phyloP scores from a whole-genome alignment of 2,113 vertebrate species.

The Megaceryle maxima region DNA sequence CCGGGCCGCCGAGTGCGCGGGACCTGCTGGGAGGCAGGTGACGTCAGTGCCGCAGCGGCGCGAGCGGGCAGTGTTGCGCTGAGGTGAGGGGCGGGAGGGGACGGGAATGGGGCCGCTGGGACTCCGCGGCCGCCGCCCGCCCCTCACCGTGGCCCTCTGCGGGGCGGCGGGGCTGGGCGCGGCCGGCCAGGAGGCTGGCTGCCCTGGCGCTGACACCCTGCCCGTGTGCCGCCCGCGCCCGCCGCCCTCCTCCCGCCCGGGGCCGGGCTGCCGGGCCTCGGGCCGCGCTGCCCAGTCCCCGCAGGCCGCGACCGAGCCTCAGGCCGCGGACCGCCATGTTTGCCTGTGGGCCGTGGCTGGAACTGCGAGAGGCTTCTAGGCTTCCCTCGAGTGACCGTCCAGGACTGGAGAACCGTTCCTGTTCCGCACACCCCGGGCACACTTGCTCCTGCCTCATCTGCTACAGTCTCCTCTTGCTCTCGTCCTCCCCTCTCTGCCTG shows the following conservation, averaged over 20 bases:
- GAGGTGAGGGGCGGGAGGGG: neutral
- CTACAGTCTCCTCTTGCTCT: neutral
- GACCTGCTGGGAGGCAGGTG: neutral
- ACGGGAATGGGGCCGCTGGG: no score
- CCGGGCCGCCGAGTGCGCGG: neutral
- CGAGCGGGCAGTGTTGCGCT: neutral
- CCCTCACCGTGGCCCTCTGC: neutral
- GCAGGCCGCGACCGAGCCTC: neutral
- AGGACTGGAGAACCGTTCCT: accelerated
- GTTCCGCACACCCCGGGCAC: no score
- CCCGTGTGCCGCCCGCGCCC: neutral
- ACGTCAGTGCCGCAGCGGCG: neutral
- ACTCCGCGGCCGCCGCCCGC: neutral
- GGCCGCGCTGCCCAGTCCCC: neutral
- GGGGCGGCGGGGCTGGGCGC: neutral
- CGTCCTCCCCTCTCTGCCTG: neutral
- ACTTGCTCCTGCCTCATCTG: no score
- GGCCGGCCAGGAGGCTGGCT: neutral
- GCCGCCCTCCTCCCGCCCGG: no score
- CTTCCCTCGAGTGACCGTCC: no score
- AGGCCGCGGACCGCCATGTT: neutral
- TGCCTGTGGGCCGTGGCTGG: neutral
- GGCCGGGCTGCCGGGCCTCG: neutral
- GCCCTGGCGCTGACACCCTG: neutral
- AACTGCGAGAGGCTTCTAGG: neutral